Evolutionary conservation across 2,888 invertebrate species (phyloP).

Genomic region (Diabrotica balteata): DNA sequence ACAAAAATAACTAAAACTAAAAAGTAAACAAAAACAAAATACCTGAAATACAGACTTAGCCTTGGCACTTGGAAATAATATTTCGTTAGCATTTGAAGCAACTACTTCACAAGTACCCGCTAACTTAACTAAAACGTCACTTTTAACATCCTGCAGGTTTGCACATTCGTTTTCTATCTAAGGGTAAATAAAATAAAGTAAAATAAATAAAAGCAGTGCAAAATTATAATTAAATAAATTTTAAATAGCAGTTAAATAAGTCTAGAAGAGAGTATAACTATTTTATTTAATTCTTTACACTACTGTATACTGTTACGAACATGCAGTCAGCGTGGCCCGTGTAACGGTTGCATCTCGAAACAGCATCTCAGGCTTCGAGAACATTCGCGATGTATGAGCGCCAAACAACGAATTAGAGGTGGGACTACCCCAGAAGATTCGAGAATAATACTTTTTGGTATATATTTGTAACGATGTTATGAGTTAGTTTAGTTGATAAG

Average conservation of each 20-base stretch:
- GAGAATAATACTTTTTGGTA: too few species aligned
- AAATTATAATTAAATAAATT: conserved; percentile 42
- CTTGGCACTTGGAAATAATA: conserved; percentile 53
- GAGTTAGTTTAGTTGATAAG: too few species aligned
- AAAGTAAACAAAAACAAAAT: conserved; percentile 36
- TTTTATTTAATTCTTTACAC: too few species aligned
- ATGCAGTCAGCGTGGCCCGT: too few species aligned
- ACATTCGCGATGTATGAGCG: too few species aligned
- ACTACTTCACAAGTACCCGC: conserved; percentile 53
- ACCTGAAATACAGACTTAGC: conserved; percentile 56
- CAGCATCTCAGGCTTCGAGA: too few species aligned
- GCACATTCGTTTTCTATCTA: conserved; percentile 75
- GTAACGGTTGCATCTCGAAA: too few species aligned
- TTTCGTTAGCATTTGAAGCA: conserved; percentile 52
- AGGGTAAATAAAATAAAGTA: conserved; percentile 33
- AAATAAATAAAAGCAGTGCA: conserved; percentile 50
- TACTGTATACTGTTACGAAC: too few species aligned
- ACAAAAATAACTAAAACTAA: not conserved
- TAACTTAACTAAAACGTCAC: conserved; percentile 52
- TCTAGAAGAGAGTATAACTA: too few species aligned
- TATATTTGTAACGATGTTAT: too few species aligned
- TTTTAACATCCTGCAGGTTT: conserved; percentile 62
- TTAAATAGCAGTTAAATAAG: conserved; percentile 33
- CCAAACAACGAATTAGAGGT: too few species aligned
- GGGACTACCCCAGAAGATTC: too few species aligned